Base-by-base conservation (phyloP, 2,888 invertebrate species). In the Hydrotaea diabolus region DNA sequence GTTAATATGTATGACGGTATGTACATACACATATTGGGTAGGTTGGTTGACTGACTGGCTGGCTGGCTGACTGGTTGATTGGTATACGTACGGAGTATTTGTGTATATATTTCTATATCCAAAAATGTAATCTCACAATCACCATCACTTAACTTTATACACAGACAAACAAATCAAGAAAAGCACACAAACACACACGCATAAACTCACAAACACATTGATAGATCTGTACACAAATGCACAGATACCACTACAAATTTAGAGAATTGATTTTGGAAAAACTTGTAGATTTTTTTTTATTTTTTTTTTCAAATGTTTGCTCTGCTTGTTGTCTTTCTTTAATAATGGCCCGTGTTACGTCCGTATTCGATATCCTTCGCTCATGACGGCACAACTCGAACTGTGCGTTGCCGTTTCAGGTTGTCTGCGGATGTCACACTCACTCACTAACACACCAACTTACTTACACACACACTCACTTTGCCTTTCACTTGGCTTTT, bases 361-460 rank as follows among this genome's bases (percentile, higher is more conserved):
- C 74, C 80, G 85, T 73, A 39, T 31, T 77, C 74, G 43, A 79
- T 74, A 77, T 79, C 82, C 82, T 82, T 66, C 69, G 77, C 82
- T 79, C 82, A 77, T 73, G 82, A 85, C 74, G 82, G 79, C 76
- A 80, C 85, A 85, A 85, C 85, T 85, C 85, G 85, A 82, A 85
- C 85, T 85, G 82, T 85, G 82, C 71, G 62, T 77, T 23, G 62
- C 57, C 79, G 39, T 71, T 79, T 73, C 19, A 39, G 46, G 55
- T 77, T 82, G 53, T 7, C 46, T 59, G 72, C 75, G 64, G 53
- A 64, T 17, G 46, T 53, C 64, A 69, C 77, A 49, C 46, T 43
- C 59, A 59, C 55, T 21, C n/a, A 59, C 39, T 4, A 15, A 19
- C n/a, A n/a, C 26, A 46, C n/a, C n/a, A n/a, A n/a, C n/a, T n/a